Conservation (phyloP, 1,140 invertebrate genomes). For the Drosophila kanapiae region DNA sequence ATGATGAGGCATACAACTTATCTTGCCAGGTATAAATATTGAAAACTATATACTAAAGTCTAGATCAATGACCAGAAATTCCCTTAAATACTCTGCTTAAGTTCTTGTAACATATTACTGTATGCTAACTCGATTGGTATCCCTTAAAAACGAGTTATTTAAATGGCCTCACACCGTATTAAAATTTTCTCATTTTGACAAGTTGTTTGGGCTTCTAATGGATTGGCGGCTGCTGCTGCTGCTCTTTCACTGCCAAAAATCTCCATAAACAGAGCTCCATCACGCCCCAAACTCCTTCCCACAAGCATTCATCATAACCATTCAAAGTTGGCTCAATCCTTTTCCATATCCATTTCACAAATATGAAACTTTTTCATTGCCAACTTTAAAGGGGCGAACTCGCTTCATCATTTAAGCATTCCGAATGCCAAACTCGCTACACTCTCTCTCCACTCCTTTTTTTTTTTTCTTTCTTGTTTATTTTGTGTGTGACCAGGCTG, state of each 20-base stretch:
- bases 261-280: conserved; percentile 1
- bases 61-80: background rate
- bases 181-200: conserved; percentile 30
- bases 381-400: conserved; percentile 62
- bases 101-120: background rate
- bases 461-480: conserved; percentile 1
- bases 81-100: background rate
- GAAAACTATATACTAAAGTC: background rate
- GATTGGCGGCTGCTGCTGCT: conserved; percentile 33
- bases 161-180: conserved; percentile 3
- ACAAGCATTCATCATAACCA: conserved; percentile 38
- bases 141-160: conserved; percentile 11
- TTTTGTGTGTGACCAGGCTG: conserved; percentile 14
- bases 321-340: conserved; percentile 38
- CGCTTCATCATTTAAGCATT: conserved; percentile 76
- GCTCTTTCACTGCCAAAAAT: conserved; percentile 8
- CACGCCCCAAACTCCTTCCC: background rate
- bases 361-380: conserved; percentile 65
- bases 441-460: background rate
- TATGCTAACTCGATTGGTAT: conserved; percentile 2
- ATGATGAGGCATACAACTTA: background rate
- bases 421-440: conserved; percentile 58
- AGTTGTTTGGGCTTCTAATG: conserved; percentile 40
- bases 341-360: conserved; percentile 47
- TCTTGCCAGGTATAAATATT: background rate